Percentiles rank a stretch among this genome's conserved stretches.
These are phyloP conservation scores for Microdon myrmicae DNA, from an alignment of 2,888 invertebrate genomes.

Conservation along the genomic window DNA sequence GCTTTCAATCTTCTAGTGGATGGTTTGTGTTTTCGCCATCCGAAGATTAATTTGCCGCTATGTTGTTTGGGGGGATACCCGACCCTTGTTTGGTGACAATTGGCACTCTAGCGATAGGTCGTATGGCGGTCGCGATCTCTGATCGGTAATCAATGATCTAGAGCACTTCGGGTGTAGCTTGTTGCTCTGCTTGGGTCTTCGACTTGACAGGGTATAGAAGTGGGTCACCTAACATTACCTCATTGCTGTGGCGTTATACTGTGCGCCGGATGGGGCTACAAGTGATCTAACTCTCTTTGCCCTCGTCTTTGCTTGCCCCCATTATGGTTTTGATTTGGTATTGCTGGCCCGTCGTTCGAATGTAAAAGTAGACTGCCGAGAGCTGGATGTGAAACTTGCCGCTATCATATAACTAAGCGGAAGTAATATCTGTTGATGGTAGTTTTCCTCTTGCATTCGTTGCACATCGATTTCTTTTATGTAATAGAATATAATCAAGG, in stretches of 20 bases:
- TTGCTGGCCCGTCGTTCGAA: slow-evolving; percentile 4
- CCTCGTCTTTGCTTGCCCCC: background rate
- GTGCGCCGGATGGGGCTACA: background rate
- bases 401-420: slow-evolving; percentile 35
- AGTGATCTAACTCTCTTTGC: slow-evolving; percentile 20
- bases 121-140: slow-evolving; percentile 16
- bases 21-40: slow-evolving; percentile 14
- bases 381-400: slow-evolving; percentile 21
- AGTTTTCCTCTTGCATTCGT: slow-evolving; percentile 29
- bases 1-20: background rate
- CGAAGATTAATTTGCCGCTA: slow-evolving; percentile 17
- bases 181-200: slow-evolving; percentile 18
- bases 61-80: background rate
- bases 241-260: slow-evolving; percentile 13
- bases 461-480: slow-evolving; percentile 28
- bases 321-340: background rate
- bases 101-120: slow-evolving; percentile 17
- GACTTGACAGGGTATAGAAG: slow-evolving; percentile 11
- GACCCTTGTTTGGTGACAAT: slow-evolving; percentile 23
- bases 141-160: slow-evolving; percentile 19
- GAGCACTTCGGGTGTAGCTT: slow-evolving; percentile 12
- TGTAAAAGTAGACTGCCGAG: slow-evolving; percentile 29
- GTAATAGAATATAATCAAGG: slow-evolving; percentile 26
- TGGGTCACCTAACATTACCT: slow-evolving; percentile 42
- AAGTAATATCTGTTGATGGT: slow-evolving; percentile 34